Percentiles rank a stretch among this genome's conserved stretches.
Conservation (phyloP, 2,113 vertebrate species). For the human region GRCh38 chr16:49947501-49948000, state of each 20-base stretch:
- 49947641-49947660: too few relatives aligned
- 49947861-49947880: background rate
- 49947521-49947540: too few relatives aligned
- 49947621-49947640: too few relatives aligned
- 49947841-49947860: background rate
- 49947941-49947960: background rate
- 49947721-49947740: background rate
- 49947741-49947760: background rate
- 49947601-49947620: too few relatives aligned
- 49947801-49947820: background rate
- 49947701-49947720: background rate
- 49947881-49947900: background rate
- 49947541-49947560: too few relatives aligned
- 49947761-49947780: background rate
- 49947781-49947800: background rate
- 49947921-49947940: background rate
- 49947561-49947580: too few relatives aligned
- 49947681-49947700: too few relatives aligned
- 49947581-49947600: too few relatives aligned
- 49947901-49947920: background rate
- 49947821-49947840: background rate
- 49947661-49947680: too few relatives aligned
- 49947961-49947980: too few relatives aligned
- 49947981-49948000: background rate
- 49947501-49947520: too few relatives aligned